Percentiles rank a stretch among this genome's conserved stretches.
These are phyloP conservation scores for Morbakka virulenta DNA, from an alignment of 30 jellyfish, hydroid and myxozoan genomes.

Conservation along the genomic window DNA sequence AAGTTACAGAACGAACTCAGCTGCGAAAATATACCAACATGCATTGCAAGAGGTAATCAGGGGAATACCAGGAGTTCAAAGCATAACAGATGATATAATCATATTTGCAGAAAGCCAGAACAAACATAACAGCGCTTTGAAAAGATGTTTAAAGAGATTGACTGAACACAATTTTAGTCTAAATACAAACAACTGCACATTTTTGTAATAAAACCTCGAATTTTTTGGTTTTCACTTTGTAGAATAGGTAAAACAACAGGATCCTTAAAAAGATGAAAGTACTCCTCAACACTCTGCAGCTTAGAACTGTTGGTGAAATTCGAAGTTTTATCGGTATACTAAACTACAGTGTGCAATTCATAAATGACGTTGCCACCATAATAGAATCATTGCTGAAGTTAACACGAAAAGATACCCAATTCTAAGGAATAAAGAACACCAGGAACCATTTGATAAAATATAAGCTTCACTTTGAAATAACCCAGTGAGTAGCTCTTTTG, in stretches of 20 bases:
- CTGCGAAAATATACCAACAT: background rate
- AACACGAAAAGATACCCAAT: slow-evolving; percentile 4
- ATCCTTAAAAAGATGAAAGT: slow-evolving; percentile 18
- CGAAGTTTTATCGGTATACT: slow-evolving; percentile 15
- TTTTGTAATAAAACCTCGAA: slow-evolving; percentile 7
- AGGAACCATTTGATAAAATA: slow-evolving; percentile 29
- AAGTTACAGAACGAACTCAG: background rate
- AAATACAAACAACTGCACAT: slow-evolving; percentile 21
- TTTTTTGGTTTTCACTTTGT: slow-evolving; percentile 18
- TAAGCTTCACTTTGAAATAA: background rate
- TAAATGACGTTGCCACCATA: slow-evolving; percentile 40
- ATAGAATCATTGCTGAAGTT: slow-evolving; percentile 20
- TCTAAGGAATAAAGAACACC: slow-evolving; percentile 31
- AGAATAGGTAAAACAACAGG: slow-evolving; percentile 25
- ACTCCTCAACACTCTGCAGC: slow-evolving; percentile 4
- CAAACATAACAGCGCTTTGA: slow-evolving; percentile 18
- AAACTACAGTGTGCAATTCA: slow-evolving; percentile 28
- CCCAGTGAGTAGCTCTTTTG: slow-evolving; percentile 16
- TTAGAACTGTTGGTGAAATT: background rate
- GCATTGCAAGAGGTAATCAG: background rate
- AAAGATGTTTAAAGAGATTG: slow-evolving; percentile 15
- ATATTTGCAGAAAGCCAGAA: slow-evolving; percentile 9
- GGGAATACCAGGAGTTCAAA: background rate
- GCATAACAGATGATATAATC: slow-evolving; percentile 22
- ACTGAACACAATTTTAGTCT: slow-evolving; percentile 9